Evolutionary conservation across 92 coral and sea anemone species (phyloP).

Genomic region (Phymanthus crucifer): DNA sequence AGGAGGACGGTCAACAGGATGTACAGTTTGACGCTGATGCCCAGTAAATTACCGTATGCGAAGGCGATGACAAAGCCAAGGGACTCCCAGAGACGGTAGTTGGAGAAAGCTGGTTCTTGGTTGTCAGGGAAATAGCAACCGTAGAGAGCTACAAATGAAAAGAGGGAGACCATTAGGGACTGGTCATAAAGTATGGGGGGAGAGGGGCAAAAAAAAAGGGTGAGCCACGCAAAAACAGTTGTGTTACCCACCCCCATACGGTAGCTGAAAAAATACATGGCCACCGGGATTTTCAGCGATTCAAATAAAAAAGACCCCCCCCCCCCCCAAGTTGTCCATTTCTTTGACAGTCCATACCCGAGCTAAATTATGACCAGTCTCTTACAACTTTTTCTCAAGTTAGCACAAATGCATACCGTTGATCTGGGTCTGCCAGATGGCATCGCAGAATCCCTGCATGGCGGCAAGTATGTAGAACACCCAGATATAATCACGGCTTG

Average conservation of each 20-base stretch:
- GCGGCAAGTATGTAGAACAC: slow-evolving; percentile 91
- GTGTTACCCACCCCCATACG: no score
- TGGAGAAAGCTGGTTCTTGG: slow-evolving; percentile 97
- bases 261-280: no score
- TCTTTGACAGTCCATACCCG: no score
- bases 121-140: slow-evolving; percentile 90
- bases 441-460: slow-evolving; percentile 91
- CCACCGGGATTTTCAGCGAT: no score
- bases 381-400: neutral
- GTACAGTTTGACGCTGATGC: slow-evolving; percentile 78
- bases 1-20: slow-evolving; percentile 70
- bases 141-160: slow-evolving; percentile 70
- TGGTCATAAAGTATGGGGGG: no score
- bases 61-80: slow-evolving; percentile 92
- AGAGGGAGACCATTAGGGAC: neutral
- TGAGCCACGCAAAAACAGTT: no score
- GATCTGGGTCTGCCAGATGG: slow-evolving; percentile 98
- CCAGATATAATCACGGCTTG: slow-evolving; percentile 75
- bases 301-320: no score
- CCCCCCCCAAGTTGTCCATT: no score
- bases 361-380: neutral
- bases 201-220: no score
- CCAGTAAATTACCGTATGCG: slow-evolving; percentile 79
- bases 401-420: slow-evolving; percentile 63
- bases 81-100: slow-evolving; percentile 99